Percentiles rank a stretch among this genome's conserved stretches.
Conservation (phyloP, 2,888 invertebrate species). For the Clunio marinus region DNA sequence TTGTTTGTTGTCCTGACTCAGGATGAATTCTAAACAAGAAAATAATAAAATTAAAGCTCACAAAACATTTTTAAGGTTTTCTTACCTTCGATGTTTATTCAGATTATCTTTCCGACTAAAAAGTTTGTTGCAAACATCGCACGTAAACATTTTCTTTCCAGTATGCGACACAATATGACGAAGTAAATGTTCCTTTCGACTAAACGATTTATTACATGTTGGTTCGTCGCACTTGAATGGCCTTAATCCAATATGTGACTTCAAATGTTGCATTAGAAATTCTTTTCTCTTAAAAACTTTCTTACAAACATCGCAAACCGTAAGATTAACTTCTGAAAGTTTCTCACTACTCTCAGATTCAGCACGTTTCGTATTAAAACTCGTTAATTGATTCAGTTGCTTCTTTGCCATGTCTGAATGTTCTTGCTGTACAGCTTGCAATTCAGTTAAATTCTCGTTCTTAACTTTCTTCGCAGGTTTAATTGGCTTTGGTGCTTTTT, state of each 20-base stretch:
- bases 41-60: background rate
- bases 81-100: constrained; percentile 50
- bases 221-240: constrained; percentile 61
- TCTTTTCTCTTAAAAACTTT: constrained; percentile 66
- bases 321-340: constrained; percentile 43
- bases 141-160: constrained; percentile 63
- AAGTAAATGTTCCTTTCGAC: constrained; percentile 64
- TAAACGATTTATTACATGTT: constrained; percentile 61
- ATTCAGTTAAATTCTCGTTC: background rate
- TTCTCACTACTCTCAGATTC: constrained; percentile 41
- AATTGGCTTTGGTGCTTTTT: background rate
- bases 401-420: constrained; percentile 37
- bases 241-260: constrained; percentile 60
- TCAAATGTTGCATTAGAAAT: constrained; percentile 64
- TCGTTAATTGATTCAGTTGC: constrained; percentile 39
- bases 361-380: constrained; percentile 32
- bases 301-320: constrained; percentile 57
- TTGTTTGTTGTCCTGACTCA: background rate
- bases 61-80: no score
- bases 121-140: constrained; percentile 58
- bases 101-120: constrained; percentile 53
- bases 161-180: constrained; percentile 65
- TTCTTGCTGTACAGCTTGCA: background rate
- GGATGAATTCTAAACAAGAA: constrained; percentile 28
- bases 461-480: background rate